Evolutionary conservation across 2,113 vertebrate genomes (phyloP).

Genomic region (Atherinomorus stipes): DNA sequence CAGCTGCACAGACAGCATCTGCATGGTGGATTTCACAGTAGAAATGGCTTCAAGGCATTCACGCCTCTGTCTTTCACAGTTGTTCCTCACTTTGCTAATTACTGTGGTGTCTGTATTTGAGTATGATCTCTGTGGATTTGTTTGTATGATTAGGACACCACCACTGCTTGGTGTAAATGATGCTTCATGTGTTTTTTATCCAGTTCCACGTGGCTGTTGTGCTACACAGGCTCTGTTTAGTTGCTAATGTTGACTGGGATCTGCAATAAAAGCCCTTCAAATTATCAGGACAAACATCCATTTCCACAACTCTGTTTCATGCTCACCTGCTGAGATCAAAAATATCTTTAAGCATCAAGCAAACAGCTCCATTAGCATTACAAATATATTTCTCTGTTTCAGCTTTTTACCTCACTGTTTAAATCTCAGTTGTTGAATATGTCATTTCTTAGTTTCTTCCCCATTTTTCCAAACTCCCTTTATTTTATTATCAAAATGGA

Average conservation of each 20-base stretch:
- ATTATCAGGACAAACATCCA: constrained; percentile 49
- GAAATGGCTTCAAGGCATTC: constrained; percentile 59
- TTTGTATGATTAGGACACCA: constrained; percentile 51
- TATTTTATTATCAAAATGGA: no score
- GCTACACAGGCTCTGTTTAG: constrained; percentile 15
- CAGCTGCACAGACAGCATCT: constrained; percentile 47
- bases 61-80: constrained; percentile 56
- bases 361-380: constrained; percentile 24
- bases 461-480: not conserved
- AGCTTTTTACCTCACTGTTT: constrained; percentile 22
- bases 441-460: constrained; percentile 1
- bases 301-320: constrained; percentile 34
- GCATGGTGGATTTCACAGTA: constrained; percentile 43
- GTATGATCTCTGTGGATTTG: constrained; percentile 59
- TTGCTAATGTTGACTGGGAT: constrained; percentile 63
- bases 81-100: constrained; percentile 63
- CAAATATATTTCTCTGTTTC: constrained; percentile 20
- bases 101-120: constrained; percentile 51
- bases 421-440: constrained; percentile 5
- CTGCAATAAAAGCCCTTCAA: constrained; percentile 56
- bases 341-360: constrained; percentile 29
- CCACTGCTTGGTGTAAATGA: constrained; percentile 14
- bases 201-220: constrained; percentile 22
- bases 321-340: constrained; percentile 49
- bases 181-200: constrained; percentile 20